Percentiles rank a stretch among this genome's conserved stretches.
phyloP scores from a whole-genome alignment of 2,113 vertebrate genomes.

The Sturnus vulgaris region DNA sequence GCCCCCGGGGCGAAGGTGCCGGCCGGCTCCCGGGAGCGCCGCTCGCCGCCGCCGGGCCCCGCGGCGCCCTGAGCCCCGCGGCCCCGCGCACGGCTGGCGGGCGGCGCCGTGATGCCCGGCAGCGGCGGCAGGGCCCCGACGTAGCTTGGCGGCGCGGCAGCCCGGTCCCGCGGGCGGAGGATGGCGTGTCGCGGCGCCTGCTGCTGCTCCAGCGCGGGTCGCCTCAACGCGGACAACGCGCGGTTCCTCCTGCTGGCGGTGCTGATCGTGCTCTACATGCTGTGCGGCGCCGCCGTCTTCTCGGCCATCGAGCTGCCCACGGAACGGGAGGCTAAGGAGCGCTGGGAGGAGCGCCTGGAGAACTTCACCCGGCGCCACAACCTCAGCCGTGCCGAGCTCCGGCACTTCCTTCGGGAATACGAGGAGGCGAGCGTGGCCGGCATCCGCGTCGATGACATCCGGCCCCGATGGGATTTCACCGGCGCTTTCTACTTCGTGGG shows the following conservation, averaged over 20 bases:
- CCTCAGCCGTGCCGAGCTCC: slow-evolving; percentile 83
- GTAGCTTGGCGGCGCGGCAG: neutral
- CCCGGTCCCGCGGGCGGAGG: neutral
- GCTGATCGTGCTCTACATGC: slow-evolving; percentile 86
- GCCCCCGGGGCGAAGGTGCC: no score
- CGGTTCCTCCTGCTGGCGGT: slow-evolving; percentile 87
- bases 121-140: neutral
- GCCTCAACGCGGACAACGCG: slow-evolving; percentile 89
- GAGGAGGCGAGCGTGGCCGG: slow-evolving; percentile 88
- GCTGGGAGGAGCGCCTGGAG: slow-evolving; percentile 86
- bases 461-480: slow-evolving; percentile 92
- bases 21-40: no score
- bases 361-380: slow-evolving; percentile 86
- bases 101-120: neutral
- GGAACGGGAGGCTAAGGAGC: slow-evolving; percentile 85
- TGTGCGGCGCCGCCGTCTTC: slow-evolving; percentile 93
- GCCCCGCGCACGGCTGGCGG: no score
- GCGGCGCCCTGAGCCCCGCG: no score
- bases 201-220: slow-evolving; percentile 76
- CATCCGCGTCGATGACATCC: slow-evolving; percentile 83
- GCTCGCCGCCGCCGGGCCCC: no score
- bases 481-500: slow-evolving; percentile 96
- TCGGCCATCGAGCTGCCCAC: slow-evolving; percentile 90
- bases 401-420: slow-evolving; percentile 84
- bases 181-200: slow-evolving; percentile 87